phyloP scores from a whole-genome alignment of 2,797 vertebrate genomes.

The Danio albolineatus region DNA sequence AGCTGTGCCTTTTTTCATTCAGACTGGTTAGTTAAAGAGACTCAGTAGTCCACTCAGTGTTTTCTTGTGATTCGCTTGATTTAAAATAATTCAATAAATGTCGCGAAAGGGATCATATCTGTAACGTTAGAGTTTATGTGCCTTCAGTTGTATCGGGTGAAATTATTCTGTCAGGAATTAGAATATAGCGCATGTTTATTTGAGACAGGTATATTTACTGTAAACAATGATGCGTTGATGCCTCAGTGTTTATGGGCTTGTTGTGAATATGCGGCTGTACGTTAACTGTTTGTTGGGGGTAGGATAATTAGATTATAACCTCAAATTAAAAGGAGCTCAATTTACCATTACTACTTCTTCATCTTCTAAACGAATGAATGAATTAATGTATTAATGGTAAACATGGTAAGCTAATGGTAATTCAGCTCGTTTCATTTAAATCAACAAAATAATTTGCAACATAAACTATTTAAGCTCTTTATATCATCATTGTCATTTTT shows the following conservation, averaged over 20 bases:
- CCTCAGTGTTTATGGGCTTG: neutral
- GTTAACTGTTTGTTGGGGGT: neutral
- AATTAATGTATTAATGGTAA: neutral
- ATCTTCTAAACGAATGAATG: too few species aligned
- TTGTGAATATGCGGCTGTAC: too few species aligned
- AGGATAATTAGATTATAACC: neutral
- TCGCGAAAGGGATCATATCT: neutral
- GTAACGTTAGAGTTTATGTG: neutral
- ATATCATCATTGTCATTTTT: too few species aligned
- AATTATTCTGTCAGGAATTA: neutral
- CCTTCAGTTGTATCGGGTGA: neutral
- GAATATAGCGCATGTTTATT: constrained; percentile 7
- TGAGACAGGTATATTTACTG: neutral
- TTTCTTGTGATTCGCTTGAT: neutral
- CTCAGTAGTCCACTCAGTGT: neutral
- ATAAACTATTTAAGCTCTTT: too few species aligned
- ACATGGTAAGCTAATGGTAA: neutral
- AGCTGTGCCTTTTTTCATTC: too few species aligned
- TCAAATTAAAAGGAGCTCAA: neutral
- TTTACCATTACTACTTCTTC: too few species aligned
- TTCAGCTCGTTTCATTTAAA: neutral
- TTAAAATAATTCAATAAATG: too few species aligned
- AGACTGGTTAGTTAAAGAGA: neutral
- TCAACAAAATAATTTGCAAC: neutral
- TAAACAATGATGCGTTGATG: neutral